Conservation (phyloP, 2,888 invertebrate genomes). For the Amiota communis region DNA sequence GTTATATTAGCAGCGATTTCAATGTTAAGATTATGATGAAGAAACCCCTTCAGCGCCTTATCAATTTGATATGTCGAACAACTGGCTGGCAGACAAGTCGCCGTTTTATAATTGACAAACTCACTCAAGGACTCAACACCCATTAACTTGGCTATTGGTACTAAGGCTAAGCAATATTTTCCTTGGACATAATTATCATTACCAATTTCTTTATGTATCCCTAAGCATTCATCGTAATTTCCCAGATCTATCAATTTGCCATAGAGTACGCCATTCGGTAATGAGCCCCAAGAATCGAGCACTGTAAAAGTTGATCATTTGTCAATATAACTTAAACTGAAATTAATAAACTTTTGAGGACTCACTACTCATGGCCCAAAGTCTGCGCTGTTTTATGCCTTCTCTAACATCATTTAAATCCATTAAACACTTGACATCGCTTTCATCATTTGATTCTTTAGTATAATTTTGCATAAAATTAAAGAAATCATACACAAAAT, state of each 20-base stretch:
- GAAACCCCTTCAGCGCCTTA: background rate
- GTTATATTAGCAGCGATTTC: background rate
- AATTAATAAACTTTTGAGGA: too few relatives aligned
- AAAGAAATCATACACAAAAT: too few relatives aligned
- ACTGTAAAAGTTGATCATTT: background rate
- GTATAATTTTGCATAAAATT: too few relatives aligned
- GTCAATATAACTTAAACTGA: too few relatives aligned
- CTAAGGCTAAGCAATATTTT: slow-evolving; percentile 3
- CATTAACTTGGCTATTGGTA: background rate
- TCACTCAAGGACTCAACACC: background rate
- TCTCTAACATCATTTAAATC: background rate
- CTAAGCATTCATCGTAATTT: slow-evolving; percentile 18
- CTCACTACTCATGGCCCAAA: too few relatives aligned
- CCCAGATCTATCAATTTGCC: slow-evolving; percentile 1
- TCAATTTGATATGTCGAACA: background rate
- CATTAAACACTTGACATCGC: too few relatives aligned
- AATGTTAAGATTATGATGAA: background rate
- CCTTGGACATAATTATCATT: background rate
- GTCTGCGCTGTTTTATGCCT: too few relatives aligned
- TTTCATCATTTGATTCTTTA: too few relatives aligned
- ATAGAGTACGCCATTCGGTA: background rate
- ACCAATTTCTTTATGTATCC: background rate
- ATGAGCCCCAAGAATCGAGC: slow-evolving; percentile 5
- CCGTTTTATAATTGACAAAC: background rate
- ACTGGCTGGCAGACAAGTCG: background rate